Percentiles rank a stretch among this genome's conserved stretches.
Conservation (phyloP, 1,140 invertebrate species). For the Coelopa frigida region DNA sequence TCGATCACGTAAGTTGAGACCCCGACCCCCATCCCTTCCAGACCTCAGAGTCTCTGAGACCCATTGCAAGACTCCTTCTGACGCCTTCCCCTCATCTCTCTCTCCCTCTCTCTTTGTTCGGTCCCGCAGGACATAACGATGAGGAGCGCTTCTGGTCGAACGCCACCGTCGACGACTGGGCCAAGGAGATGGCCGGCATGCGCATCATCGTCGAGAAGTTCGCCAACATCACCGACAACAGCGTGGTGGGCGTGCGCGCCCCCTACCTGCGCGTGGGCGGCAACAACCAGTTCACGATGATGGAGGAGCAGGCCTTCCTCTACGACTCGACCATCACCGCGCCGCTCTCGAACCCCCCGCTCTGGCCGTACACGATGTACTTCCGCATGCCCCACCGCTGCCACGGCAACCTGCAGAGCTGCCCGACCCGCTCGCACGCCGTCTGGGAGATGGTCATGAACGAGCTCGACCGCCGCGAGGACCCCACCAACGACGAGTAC, state of each 20-base stretch:
- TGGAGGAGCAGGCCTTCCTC: conserved; percentile 93
- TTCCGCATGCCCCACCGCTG: conserved; percentile 93
- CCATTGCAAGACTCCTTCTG: background rate
- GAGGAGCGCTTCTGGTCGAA: conserved; percentile 93
- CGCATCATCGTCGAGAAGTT: conserved; percentile 88
- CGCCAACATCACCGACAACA: conserved; percentile 88
- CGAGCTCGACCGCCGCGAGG: conserved; percentile 85
- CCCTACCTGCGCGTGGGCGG: conserved; percentile 90
- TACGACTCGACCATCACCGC: conserved; percentile 95
- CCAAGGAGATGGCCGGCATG: conserved; percentile 94
- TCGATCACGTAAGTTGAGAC: conserved; percentile 81
- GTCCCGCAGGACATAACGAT: conserved; percentile 69
- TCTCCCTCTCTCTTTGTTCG: conserved; percentile 13
- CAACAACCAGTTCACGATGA: conserved; percentile 96
- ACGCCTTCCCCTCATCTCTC: conserved; percentile 4
- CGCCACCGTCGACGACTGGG: conserved; percentile 88
- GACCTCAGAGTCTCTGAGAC: background rate
- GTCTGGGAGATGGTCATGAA: conserved; percentile 99
- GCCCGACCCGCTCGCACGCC: conserved; percentile 84
- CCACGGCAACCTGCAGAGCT: conserved; percentile 88
- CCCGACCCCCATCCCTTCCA: background rate
- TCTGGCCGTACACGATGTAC: conserved; percentile 97
- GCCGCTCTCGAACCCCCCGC: conserved; percentile 81
- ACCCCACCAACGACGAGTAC: conserved; percentile 85
- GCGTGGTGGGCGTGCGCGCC: conserved; percentile 87